Evolutionary conservation across 1,140 invertebrate species (phyloP).

Genomic region (Drosophila lacertosa): DNA sequence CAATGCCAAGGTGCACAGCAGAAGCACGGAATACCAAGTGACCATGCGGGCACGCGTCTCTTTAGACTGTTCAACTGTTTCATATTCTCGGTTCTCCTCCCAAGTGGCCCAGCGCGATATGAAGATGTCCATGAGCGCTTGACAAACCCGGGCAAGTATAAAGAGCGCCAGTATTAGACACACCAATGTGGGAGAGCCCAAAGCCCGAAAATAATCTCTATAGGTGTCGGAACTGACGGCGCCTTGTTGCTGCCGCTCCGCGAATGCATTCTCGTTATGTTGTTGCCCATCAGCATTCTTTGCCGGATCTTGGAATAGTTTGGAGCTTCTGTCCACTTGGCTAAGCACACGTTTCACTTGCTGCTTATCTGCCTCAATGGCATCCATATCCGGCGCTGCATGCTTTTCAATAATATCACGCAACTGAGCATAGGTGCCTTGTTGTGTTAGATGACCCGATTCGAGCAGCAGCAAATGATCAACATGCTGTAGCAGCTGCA

Average conservation of each 20-base stretch:
- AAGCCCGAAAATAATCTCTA: constrained; percentile 88
- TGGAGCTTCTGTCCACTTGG: constrained; percentile 61
- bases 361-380: constrained; percentile 60
- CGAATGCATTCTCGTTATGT: constrained; percentile 29
- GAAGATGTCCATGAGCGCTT: constrained; percentile 90
- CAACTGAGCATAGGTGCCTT: constrained; percentile 81
- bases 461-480: constrained; percentile 88
- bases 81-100: constrained; percentile 72
- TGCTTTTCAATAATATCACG: constrained; percentile 57
- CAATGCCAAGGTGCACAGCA: constrained; percentile 63
- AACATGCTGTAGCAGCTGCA: constrained; percentile 92
- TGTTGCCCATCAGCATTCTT: neutral
- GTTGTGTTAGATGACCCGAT: constrained; percentile 84
- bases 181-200: constrained; percentile 87
- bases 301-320: constrained; percentile 29
- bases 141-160: constrained; percentile 87
- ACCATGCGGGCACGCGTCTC: constrained; percentile 53
- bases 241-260: constrained; percentile 83
- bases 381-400: constrained; percentile 59
- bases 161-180: constrained; percentile 86
- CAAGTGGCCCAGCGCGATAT: constrained; percentile 84
- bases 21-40: constrained; percentile 60
- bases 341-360: constrained; percentile 62
- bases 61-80: constrained; percentile 27
- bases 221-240: constrained; percentile 86